phyloP scores from a whole-genome alignment of 2,113 vertebrate genomes.

The Caloenas nicobarica region DNA sequence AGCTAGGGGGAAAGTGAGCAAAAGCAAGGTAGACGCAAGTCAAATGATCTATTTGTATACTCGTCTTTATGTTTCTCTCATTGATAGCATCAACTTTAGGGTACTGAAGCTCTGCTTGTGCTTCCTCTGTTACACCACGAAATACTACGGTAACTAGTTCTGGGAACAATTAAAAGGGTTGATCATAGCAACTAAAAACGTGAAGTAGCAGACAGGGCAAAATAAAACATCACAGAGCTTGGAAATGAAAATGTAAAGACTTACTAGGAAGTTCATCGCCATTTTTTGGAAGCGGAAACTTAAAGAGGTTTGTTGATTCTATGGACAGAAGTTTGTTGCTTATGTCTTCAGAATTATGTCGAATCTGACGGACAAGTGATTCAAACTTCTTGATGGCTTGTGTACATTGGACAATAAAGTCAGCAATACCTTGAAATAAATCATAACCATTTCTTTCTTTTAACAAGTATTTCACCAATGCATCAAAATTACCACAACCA shows the following conservation, averaged over 20 bases:
- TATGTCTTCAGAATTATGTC: conserved; percentile 83
- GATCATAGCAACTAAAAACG: neutral
- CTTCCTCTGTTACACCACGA: neutral
- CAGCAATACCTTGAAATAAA: conserved; percentile 78
- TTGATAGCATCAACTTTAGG: neutral
- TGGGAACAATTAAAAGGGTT: neutral
- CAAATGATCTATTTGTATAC: neutral
- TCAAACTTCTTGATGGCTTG: conserved; percentile 84
- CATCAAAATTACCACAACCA: neutral
- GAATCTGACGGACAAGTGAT: conserved; percentile 84
- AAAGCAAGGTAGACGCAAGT: neutral
- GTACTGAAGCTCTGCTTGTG: neutral
- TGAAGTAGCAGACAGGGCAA: neutral
- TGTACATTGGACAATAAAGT: conserved; percentile 79
- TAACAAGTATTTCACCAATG: neutral
- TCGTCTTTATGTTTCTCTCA: neutral
- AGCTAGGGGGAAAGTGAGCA: neutral
- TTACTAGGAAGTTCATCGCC: conserved; percentile 81
- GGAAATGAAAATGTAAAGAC: neutral
- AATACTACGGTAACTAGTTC: neutral
- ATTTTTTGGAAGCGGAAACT: conserved; percentile 71
- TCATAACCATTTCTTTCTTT: neutral
- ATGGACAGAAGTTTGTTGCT: conserved; percentile 78
- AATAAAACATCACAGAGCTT: neutral
- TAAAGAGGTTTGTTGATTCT: conserved; percentile 84